Base-by-base conservation (phyloP, 1,140 invertebrate genomes). In the Tetranychus urticae region DNA sequence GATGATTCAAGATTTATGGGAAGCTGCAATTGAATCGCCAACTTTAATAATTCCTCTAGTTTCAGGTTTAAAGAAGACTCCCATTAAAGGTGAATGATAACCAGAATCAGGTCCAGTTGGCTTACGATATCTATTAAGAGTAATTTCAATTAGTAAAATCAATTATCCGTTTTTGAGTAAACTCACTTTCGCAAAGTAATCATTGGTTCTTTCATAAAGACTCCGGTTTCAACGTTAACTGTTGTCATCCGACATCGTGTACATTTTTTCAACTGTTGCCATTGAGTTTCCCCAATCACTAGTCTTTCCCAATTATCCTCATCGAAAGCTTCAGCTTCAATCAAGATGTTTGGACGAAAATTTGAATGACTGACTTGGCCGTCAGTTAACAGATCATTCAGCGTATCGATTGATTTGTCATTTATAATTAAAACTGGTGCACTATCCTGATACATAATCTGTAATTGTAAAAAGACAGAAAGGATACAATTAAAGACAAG, bases 191-290 rank as follows among this genome's bases (percentile, higher is more conserved):
- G 67, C 3, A 74, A 62, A 14, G 72, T 73, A 39, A 64, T 65
- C 7, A 74, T 61, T 1, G 71, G 71, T 65, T 74, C 72, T 6
- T n/a, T 23, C n/a, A 68, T 65, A 54, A 68, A 23, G 6, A 14
- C 63, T 33, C 71, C 72, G 55, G 63, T 70, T 8, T 67, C 67
- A 10, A 68, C 69, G 59, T 72, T 68, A 4, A 73, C 68, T 13
- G 71, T 73, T 2, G 69, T 69, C 14, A 71, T 55, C 12, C 70
- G 65, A 65, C 71, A 74, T 60, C 71, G 70, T 46, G 50, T 48
- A 59, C 70, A 71, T 48, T 68, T 67, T 50, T 66, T 69, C 7
- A 66, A 54, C 12, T 59, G 50, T 42, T 65, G 62, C 52, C 68
- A 65, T n/a, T 64, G 62, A 48, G 59, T 56, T 36, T 66, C 58